phyloP scores from a whole-genome alignment of 1,140 invertebrate genomes.

The Parapsyche elsis region DNA sequence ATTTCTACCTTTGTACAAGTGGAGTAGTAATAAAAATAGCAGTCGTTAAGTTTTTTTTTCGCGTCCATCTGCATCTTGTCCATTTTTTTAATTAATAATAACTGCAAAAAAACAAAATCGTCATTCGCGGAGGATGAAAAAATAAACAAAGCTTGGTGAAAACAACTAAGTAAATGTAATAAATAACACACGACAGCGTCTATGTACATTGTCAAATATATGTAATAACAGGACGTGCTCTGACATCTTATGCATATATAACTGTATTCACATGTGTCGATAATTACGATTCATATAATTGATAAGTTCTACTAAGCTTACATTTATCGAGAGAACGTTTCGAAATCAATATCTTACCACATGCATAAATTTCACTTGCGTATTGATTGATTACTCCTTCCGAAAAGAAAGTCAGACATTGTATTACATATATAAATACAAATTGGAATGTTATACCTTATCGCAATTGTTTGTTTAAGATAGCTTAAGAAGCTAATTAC shows the following conservation, averaged over 20 bases:
- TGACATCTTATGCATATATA: neutral
- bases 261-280: neutral
- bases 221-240: neutral
- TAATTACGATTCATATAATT: neutral
- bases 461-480: too few species aligned
- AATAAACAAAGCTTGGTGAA: neutral
- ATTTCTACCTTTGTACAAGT: constrained; percentile 79
- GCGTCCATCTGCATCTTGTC: constrained; percentile 65
- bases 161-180: constrained; percentile 22
- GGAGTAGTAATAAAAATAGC: constrained; percentile 87
- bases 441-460: too few species aligned
- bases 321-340: neutral
- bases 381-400: too few species aligned
- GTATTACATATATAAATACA: too few species aligned
- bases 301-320: neutral
- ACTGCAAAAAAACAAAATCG: neutral
- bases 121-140: neutral
- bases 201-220: neutral
- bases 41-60: constrained; percentile 78
- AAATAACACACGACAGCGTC: neutral
- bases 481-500: too few species aligned
- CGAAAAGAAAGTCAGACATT: too few species aligned
- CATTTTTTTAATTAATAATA: neutral
- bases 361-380: neutral
- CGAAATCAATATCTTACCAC: neutral